Conservation (phyloP, 92 coral and sea anemone genomes). For the Zoanthus solanderi region DNA sequence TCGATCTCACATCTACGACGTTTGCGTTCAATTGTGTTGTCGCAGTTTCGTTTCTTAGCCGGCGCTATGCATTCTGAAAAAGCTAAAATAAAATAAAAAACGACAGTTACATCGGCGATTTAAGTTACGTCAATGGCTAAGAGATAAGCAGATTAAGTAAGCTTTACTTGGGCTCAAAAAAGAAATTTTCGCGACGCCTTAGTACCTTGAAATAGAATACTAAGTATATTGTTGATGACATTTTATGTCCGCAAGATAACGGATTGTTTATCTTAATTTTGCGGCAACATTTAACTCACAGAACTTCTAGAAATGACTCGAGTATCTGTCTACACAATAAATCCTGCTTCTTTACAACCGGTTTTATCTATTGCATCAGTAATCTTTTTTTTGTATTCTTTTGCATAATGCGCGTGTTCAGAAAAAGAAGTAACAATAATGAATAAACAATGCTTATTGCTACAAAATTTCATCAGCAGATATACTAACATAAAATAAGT, state of each 20-base stretch:
- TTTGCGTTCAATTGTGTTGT: conserved; percentile 70
- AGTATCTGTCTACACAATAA: conserved; percentile 26
- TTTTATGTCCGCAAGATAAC: conserved; percentile 47
- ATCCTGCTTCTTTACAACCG: conserved; percentile 15
- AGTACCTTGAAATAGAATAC: conserved; percentile 33
- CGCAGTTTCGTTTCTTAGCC: conserved; percentile 87
- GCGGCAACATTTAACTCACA: conserved; percentile 30
- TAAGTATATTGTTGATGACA: conserved; percentile 39
- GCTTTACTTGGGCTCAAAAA: conserved; percentile 4
- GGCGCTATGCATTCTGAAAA: conserved; percentile 84
- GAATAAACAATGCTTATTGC: background rate
- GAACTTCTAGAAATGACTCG: conserved; percentile 38
- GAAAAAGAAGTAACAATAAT: background rate
- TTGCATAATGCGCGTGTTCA: background rate
- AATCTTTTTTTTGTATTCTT: background rate
- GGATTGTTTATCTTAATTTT: conserved; percentile 31
- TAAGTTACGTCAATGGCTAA: background rate
- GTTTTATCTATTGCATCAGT: conserved; percentile 6
- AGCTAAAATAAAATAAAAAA: conserved; percentile 54
- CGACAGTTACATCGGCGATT: conserved; percentile 5
- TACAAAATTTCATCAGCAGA: background rate
- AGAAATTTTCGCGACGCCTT: background rate
- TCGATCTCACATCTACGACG: conserved; percentile 89
- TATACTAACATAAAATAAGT: background rate
- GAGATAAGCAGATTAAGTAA: conserved; percentile 18